Conservation (phyloP, 2,113 vertebrate species). For the Butorides virescens region DNA sequence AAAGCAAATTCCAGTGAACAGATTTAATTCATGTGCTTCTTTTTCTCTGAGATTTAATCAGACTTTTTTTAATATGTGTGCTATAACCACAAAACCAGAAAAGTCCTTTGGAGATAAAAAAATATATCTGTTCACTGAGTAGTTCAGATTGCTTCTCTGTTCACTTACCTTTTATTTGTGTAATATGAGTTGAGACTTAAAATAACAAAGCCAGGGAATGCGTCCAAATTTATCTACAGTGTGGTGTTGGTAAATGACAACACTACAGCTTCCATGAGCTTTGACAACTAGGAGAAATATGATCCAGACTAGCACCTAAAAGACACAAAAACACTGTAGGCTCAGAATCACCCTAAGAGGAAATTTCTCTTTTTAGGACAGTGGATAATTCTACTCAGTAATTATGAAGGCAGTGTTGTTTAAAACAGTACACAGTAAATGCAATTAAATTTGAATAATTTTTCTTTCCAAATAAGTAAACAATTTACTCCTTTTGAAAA, state of each 20-base stretch:
- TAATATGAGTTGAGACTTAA: not conserved
- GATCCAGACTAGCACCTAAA: not conserved
- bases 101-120: not conserved
- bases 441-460: not conserved
- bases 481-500: not conserved
- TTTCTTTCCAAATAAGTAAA: not conserved
- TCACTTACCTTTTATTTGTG: not conserved
- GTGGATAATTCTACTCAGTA: not conserved
- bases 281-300: not conserved
- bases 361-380: not conserved
- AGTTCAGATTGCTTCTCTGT: not conserved
- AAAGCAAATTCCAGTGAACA: slow-evolving; percentile 25
- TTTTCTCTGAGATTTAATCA: not conserved
- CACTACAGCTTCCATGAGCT: not conserved
- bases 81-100: not conserved
- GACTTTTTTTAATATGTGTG: not conserved
- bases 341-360: not conserved
- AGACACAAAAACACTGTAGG: not conserved
- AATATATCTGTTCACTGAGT: not conserved
- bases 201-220: not conserved
- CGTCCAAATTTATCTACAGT: not conserved
- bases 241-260: not conserved
- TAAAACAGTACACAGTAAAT: not conserved
- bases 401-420: not conserved
- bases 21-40: not conserved